Conservation (phyloP, 2,797 vertebrate genomes). For the Spatula versicolor region DNA sequence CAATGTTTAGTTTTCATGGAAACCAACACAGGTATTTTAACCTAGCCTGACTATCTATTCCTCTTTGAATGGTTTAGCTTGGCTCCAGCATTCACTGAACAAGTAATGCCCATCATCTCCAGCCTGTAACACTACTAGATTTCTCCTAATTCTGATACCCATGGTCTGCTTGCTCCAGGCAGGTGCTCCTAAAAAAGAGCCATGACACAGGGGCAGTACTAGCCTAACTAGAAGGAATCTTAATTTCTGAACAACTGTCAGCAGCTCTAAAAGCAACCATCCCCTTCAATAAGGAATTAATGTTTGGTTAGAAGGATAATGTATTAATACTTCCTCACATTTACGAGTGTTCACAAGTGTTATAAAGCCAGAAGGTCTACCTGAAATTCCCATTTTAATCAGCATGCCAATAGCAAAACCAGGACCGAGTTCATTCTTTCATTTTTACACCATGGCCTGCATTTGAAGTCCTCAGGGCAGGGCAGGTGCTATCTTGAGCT, state of each 20-base stretch:
- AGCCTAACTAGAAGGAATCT: not conserved
- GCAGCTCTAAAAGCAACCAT: accelerated
- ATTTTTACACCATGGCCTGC: not conserved
- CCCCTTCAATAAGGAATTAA: not conserved
- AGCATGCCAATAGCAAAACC: not conserved
- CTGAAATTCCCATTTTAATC: not conserved
- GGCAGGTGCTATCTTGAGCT: not conserved
- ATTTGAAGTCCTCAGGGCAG: not conserved
- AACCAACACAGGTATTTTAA: not conserved
- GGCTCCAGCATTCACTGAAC: not conserved
- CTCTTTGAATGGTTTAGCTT: not conserved
- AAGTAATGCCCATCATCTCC: not conserved
- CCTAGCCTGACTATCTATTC: not conserved
- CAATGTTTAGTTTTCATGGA: not conserved
- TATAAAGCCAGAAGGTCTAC: not conserved
- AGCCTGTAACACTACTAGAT: not conserved
- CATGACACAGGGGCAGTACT: not conserved
- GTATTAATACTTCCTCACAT: not conserved
- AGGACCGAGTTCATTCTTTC: not conserved
- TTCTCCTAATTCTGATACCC: not conserved
- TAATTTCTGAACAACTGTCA: not conserved
- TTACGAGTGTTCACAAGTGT: not conserved
- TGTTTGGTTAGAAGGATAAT: not conserved
- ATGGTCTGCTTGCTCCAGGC: not conserved
- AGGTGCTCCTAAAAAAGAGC: not conserved